These are phyloP conservation scores for Lithophane socia DNA, from an alignment of 2,888 invertebrate genomes.

Conservation along the genomic window DNA sequence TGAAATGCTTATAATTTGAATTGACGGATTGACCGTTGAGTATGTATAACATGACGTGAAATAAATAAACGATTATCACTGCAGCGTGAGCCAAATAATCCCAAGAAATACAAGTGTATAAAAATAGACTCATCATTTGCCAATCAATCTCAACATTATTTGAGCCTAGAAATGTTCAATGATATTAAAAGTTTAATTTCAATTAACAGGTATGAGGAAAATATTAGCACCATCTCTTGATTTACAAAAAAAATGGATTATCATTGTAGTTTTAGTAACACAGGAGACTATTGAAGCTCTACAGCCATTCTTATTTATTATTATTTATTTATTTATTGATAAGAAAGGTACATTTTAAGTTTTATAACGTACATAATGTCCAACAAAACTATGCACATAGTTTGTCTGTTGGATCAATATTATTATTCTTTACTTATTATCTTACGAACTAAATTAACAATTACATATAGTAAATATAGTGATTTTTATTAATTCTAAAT, in stretches of 20 bases:
- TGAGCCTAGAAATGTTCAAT: neutral
- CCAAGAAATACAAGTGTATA: neutral
- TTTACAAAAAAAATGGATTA: neutral
- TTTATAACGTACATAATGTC: no score
- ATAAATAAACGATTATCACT: slow-evolving; percentile 6
- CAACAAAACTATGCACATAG: no score
- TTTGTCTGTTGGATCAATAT: no score
- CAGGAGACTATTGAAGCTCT: neutral
- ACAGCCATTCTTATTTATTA: neutral
- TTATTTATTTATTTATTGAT: no score
- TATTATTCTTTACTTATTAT: no score
- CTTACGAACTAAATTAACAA: no score
- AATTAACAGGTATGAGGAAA: neutral
- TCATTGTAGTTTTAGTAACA: neutral
- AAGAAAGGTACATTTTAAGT: no score
- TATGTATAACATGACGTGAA: neutral
- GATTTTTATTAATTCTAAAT: no score
- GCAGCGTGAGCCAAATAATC: slow-evolving; percentile 8
- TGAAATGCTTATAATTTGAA: neutral
- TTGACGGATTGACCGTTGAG: neutral
- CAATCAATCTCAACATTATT: slow-evolving; percentile 2
- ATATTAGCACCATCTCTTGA: neutral
- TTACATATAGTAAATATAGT: no score
- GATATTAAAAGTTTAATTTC: neutral
- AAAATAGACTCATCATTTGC: slow-evolving; percentile 17